These are phyloP conservation scores for Gymnorhina tibicen DNA, from an alignment of 2,113 vertebrate species.

Conservation along the genomic window DNA sequence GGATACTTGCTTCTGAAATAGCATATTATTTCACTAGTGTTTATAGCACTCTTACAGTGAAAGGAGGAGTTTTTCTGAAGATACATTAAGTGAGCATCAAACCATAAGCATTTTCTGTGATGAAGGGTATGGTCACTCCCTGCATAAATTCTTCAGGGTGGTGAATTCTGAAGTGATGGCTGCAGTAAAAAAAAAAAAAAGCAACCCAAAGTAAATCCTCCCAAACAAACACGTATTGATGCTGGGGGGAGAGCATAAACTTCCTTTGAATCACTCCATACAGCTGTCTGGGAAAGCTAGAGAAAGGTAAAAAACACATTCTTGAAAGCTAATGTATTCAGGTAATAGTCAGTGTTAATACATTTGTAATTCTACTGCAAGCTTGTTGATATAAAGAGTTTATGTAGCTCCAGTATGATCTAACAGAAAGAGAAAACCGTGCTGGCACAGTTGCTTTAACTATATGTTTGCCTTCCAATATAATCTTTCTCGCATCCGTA, in stretches of 20 bases:
- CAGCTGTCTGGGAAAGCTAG: not conserved
- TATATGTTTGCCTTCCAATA: not conserved
- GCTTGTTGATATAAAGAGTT: not conserved
- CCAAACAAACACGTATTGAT: not conserved
- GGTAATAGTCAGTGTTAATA: not conserved
- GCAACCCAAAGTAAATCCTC: rapidly evolving
- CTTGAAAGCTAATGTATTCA: not conserved
- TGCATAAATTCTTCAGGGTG: not conserved
- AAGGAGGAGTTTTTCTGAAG: not conserved
- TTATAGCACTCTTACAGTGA: not conserved
- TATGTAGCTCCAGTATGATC: not conserved
- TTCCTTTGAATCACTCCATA: not conserved
- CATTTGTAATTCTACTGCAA: not conserved
- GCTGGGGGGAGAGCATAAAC: not conserved
- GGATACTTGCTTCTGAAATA: not conserved
- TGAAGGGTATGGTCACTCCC: not conserved
- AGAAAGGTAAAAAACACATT: not conserved
- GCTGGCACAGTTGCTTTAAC: not conserved
- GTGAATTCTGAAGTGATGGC: not conserved
- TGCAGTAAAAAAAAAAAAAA: not conserved
- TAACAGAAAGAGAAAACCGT: not conserved
- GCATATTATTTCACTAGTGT: not conserved
- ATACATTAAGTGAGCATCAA: not conserved
- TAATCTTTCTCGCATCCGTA: not conserved
- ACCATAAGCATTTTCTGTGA: not conserved